phyloP scores from a whole-genome alignment of 2,113 vertebrate species.

The Coptodon bakossiorum region DNA sequence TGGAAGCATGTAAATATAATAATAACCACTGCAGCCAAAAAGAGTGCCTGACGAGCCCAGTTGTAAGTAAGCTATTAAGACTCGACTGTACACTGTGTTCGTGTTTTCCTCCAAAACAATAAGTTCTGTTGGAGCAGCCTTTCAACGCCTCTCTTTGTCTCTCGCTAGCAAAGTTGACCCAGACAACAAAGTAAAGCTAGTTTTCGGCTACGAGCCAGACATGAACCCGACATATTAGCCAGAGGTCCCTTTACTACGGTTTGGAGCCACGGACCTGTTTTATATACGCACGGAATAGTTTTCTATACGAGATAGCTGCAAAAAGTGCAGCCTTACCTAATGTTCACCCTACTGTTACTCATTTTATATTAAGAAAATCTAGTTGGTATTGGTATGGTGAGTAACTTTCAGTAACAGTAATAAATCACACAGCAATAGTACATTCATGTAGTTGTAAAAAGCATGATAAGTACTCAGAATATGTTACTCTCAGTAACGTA shows the following conservation, averaged over 20 bases:
- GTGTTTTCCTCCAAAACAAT: background rate
- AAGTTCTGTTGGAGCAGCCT: no score
- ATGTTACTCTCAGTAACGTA: background rate
- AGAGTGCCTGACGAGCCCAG: accelerated
- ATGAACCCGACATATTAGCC: background rate
- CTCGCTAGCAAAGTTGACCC: no score
- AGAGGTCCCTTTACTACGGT: accelerated
- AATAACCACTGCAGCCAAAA: accelerated
- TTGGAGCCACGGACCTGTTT: accelerated
- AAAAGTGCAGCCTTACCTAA: accelerated
- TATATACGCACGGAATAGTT: accelerated
- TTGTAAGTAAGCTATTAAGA: accelerated
- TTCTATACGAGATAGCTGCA: background rate
- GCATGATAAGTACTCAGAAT: background rate
- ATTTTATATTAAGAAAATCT: background rate
- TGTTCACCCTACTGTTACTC: background rate
- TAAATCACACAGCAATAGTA: accelerated
- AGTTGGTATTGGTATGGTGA: background rate
- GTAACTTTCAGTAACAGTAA: background rate
- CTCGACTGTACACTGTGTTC: accelerated
- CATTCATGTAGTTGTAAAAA: background rate
- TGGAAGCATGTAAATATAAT: background rate
- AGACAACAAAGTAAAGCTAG: accelerated
- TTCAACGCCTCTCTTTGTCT: no score
- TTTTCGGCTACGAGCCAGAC: accelerated